Base-by-base conservation (phyloP, 2,113 vertebrate genomes). In the Bujurquina vittata region DNA sequence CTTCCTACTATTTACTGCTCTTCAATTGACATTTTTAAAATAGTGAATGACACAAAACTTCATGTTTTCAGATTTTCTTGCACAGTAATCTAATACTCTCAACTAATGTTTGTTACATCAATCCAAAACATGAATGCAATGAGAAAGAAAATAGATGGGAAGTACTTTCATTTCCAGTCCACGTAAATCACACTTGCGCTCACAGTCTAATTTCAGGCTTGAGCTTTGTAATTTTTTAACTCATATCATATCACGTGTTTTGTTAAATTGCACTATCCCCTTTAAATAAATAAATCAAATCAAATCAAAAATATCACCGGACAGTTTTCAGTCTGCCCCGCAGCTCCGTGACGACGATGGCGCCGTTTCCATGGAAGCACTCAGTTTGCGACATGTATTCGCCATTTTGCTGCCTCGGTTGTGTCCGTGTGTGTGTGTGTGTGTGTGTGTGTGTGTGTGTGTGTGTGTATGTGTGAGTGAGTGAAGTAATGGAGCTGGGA, bases 361-460 rank as follows among this genome's bases (percentile, higher is more conserved):
- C 81, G 59, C 79, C 90, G 95, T 96, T 95, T 88, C 95, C 95
- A 96, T 96, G 95, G 96, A 93, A 96, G 94, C 96, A 85, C 87
- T 94, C 91, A 23, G 95, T 95, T 95, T 95, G 94, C 94, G 89
- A 95, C 93, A 88, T 89, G 85, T 84, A 91, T 93, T 89, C 95
- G 96, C 96, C 96, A 96, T 96, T 96, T 96, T 96, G 94, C 87
- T 88, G 85, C 90, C 63, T 90, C 58, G 62, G 56, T 26, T 87
- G 91, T 86, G 87, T 87, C 81, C 77, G 9, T 82, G 40, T 33
- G 37, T 72, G 26, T 73, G 67, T 72, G 31, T 6, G 31, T 5
- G 9, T 82, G 40, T 33, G 35, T 75, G 26, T 87, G 91, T 86
- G 87, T 87, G 84, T 79, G 9, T 82, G 40, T 33, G 37, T 72